Evolutionary conservation across 2,797 vertebrate species (phyloP).

Genomic region (Ptychobarbus kaznakovi): DNA sequence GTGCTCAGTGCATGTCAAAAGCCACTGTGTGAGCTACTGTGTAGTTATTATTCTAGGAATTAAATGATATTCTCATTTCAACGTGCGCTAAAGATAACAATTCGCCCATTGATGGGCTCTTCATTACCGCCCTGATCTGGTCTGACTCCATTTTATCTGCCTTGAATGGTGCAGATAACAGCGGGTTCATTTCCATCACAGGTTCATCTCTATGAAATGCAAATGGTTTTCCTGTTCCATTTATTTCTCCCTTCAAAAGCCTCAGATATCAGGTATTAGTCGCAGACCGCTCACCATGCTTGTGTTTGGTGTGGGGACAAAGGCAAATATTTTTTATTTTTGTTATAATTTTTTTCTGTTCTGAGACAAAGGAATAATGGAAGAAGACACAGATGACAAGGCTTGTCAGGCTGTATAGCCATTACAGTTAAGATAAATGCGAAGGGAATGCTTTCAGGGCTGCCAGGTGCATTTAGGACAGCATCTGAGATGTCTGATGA

Average conservation of each 20-base stretch:
- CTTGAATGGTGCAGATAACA: constrained; percentile 42
- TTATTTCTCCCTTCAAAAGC: constrained; percentile 43
- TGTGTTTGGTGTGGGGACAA: constrained; percentile 33
- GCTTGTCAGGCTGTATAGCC: constrained; percentile 74
- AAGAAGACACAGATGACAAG: constrained; percentile 76
- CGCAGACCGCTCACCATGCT: constrained; percentile 3
- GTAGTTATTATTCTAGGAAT: constrained; percentile 50
- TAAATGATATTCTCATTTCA: constrained; percentile 48
- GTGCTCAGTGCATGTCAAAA: constrained; percentile 66
- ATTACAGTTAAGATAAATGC: constrained; percentile 76
- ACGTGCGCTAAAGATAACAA: constrained; percentile 28
- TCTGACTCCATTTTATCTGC: constrained; percentile 43
- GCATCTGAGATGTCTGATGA: constrained; percentile 73
- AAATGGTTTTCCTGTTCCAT: constrained; percentile 42
- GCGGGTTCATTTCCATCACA: constrained; percentile 31
- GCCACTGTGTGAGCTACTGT: constrained; percentile 57
- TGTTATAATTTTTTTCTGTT: constrained; percentile 47
- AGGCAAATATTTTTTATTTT: constrained; percentile 55
- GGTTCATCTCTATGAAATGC: constrained; percentile 42
- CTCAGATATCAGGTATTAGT: constrained; percentile 27
- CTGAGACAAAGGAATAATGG: constrained; percentile 72
- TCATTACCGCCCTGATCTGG: constrained; percentile 40
- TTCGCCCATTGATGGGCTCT: constrained; percentile 40
- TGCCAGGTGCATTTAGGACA: constrained; percentile 71
- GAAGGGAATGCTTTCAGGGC: constrained; percentile 69